Evolutionary conservation across 1,140 invertebrate genomes (phyloP), one percentile per base, ranked within the genome.

Genomic region (Caenorhabditis brenneri): DNA sequence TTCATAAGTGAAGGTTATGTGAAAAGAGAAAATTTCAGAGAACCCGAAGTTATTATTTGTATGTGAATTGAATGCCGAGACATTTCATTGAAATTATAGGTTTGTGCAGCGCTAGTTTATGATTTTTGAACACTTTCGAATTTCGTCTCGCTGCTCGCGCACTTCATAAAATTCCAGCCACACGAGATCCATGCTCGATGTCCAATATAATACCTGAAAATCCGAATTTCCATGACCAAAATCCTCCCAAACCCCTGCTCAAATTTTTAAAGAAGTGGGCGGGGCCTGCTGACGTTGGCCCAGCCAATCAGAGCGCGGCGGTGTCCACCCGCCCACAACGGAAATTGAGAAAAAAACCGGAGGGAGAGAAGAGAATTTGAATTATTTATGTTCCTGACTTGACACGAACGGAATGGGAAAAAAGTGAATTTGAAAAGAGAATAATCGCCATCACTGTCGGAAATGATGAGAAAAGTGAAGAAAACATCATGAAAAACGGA

Each of bases 191-290:
- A n/a, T n/a, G n/a, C n/a, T n/a, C n/a, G n/a, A n/a, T n/a, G n/a
- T n/a, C n/a, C n/a, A n/a, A n/a, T n/a, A n/a, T n/a, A n/a, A n/a
- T n/a, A n/a, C n/a, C n/a, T 42, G 12, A 42, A 42, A 58, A n/a
- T 27, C n/a, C 39, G 58, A 60, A 39, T 60, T 27, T n/a, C n/a
- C 48, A 6, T 10, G 19, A 33, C 22, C 22, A 74, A 48, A 53
- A 24, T 48, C 46, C 36, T 48, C 81, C 46, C 22, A 27, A 84
- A 79, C 9, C 53, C 19, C 46, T 53, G 53, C 33, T 74, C 65
- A 15, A 78, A 46, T 80, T 60, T 48, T 74, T 58, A 6, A 22
- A n/a, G 15, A 29, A 78, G 31, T 39, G 46, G 65, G 78, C 78
- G 42, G 80, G 80, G 60, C 49, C 42, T 24, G 22, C 29, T 80